Evolutionary conservation across 2,888 invertebrate species (phyloP).

Genomic region (Ctena decussata): DNA sequence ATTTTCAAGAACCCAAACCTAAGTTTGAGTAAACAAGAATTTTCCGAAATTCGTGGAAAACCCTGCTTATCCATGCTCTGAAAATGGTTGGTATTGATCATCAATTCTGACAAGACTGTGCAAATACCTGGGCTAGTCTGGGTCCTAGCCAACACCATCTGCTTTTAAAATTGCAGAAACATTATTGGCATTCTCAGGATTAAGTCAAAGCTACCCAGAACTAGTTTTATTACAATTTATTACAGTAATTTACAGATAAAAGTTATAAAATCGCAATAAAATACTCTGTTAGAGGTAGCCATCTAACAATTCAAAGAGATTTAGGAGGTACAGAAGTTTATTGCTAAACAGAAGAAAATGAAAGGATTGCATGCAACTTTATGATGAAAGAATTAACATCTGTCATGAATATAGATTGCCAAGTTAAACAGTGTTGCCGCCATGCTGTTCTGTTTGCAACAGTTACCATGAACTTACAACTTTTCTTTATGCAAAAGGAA

Average conservation of each 20-base stretch:
- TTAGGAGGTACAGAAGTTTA: not conserved
- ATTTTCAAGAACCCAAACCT: no score
- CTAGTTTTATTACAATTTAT: not conserved
- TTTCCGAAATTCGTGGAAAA: no score
- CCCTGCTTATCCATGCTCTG: no score
- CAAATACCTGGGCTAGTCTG: no score
- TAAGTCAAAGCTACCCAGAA: not conserved
- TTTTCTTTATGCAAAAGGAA: no score
- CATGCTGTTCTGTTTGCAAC: no score
- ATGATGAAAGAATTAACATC: not conserved
- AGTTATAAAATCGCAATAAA: not conserved
- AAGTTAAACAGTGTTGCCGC: not conserved
- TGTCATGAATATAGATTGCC: constrained; percentile 4
- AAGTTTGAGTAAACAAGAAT: no score
- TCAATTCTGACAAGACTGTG: no score
- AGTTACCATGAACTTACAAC: not conserved
- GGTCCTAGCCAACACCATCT: no score
- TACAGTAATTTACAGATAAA: not conserved
- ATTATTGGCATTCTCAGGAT: no score
- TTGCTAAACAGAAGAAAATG: not conserved
- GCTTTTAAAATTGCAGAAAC: no score
- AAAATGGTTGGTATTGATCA: no score
- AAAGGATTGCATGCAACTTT: not conserved
- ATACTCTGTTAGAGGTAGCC: not conserved
- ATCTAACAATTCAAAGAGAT: not conserved